Evolutionary conservation across 2,888 invertebrate species (phyloP), one percentile per base, ranked within the genome.

Genomic region (Cordilura impudica): DNA sequence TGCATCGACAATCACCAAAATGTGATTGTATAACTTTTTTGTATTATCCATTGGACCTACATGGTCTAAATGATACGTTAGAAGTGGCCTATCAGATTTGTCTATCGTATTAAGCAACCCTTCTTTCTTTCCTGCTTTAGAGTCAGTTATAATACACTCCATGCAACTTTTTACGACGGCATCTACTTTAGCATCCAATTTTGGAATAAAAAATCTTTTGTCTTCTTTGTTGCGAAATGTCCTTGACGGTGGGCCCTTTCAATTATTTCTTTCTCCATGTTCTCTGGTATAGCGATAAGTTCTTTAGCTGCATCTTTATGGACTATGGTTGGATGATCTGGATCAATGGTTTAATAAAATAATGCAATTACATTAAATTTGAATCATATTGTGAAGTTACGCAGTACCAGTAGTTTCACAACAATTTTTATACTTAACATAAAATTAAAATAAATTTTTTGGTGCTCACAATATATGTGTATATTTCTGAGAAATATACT

Each of bases 251-350:
- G 89, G 0, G 83, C 82, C 18, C 71, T 84, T 51, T 81, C 81
- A 6, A 90, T 89, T 2, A 90, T 83, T 66, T 89, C 84, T 8
- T 58, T 26, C 1, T 53, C 67, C 85, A 90, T 85, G 2, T 18
- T 21, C 23, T 81, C 84, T 0, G 89, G 89, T 23, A 89, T 83
- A 0, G 87, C 85, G 2, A 88, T 72, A 1, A n/a, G n/a, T n/a
- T n/a, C n/a, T 31, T 31, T 31, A 31, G 31, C 8, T 31, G 31
- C 31, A 31, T 31, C 31, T 31, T 31, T 31, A 31, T 31, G 31
- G n/a, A n/a, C n/a, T n/a, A n/a, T 19, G 8, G 19, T 47, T 47
- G 2, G 16, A 14, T 18, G 47, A 18, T 47, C 47, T 47, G 5
- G 47, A 4, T 47, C 47, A 18, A 19, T 47, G 16, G 10, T 5